A percentile compares a stretch with the other conserved stretches of the same genome.
Evolutionary conservation across 2,888 invertebrate genomes (phyloP).

Genomic region (Polymixis flavicincta): DNA sequence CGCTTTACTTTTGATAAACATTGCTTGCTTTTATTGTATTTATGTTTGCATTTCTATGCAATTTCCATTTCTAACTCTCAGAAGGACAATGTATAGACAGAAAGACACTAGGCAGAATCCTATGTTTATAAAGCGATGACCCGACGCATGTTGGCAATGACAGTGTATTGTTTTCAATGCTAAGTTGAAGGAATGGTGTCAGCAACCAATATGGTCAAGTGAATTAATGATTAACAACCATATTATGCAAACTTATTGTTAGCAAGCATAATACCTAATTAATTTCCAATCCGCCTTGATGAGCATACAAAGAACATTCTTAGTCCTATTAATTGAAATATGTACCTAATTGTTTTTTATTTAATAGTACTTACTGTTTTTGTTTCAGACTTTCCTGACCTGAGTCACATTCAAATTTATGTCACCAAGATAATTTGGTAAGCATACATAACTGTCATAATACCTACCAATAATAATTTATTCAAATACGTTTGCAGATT

Average conservation of each 20-base stretch:
- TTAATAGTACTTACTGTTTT: constrained; percentile 56
- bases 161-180: constrained; percentile 58
- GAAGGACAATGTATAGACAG: not conserved
- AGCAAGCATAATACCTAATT: constrained; percentile 26
- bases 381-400: constrained; percentile 85
- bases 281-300: constrained; percentile 1
- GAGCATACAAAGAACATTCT: constrained; percentile 28
- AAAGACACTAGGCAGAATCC: not conserved
- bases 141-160: constrained; percentile 52
- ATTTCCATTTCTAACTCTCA: not conserved
- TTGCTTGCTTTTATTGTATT: not conserved
- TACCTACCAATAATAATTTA: not conserved
- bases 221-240: constrained; percentile 36
- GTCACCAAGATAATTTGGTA: constrained; percentile 84
- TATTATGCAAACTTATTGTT: constrained; percentile 47
- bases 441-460: constrained; percentile 68
- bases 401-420: constrained; percentile 81
- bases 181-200: constrained; percentile 55
- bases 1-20: not conserved
- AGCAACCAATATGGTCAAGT: constrained; percentile 36
- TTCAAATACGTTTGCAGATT: not conserved
- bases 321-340: not conserved
- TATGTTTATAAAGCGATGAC: constrained; percentile 19
- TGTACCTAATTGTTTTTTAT: not conserved
- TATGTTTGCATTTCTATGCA: not conserved